phyloP scores from a whole-genome alignment of 2,888 invertebrate species.

The Noctua comes region DNA sequence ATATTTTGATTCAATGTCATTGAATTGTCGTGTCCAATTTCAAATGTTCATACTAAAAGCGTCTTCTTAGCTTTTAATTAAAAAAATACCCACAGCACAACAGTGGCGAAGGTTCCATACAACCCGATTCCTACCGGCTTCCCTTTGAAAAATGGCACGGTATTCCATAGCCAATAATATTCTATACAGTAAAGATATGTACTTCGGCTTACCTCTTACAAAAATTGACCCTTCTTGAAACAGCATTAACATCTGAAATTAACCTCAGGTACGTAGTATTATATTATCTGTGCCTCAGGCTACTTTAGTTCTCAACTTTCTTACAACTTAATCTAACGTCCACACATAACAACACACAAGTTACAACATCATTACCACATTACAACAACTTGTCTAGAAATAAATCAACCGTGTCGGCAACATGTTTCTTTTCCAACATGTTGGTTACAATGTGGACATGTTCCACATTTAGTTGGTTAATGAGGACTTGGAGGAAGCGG shows the following conservation, averaged over 20 bases:
- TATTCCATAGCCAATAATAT: too few species aligned
- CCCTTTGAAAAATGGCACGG: too few species aligned
- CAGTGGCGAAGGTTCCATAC: too few species aligned
- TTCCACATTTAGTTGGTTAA: conserved; percentile 76
- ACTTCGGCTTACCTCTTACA: too few species aligned
- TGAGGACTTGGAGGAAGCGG: conserved; percentile 72
- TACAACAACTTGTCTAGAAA: conserved; percentile 46
- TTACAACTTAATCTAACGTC: neutral
- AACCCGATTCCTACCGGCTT: too few species aligned
- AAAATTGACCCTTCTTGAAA: too few species aligned
- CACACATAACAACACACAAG: conserved; percentile 7
- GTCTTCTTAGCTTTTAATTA: neutral
- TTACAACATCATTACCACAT: conserved; percentile 28
- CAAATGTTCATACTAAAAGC: neutral
- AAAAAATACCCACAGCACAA: neutral
- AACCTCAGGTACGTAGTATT: too few species aligned
- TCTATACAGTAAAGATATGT: too few species aligned
- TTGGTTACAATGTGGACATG: conserved; percentile 50
- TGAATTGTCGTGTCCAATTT: neutral
- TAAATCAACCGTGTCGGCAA: conserved; percentile 52
- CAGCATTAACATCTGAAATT: neutral
- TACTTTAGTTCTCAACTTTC: neutral
- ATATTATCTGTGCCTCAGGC: too few species aligned
- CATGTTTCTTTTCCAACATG: conserved; percentile 52
- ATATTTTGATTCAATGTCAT: neutral